Base-by-base conservation (phyloP, 1,140 invertebrate species). In the Drosophila tsacasi region DNA sequence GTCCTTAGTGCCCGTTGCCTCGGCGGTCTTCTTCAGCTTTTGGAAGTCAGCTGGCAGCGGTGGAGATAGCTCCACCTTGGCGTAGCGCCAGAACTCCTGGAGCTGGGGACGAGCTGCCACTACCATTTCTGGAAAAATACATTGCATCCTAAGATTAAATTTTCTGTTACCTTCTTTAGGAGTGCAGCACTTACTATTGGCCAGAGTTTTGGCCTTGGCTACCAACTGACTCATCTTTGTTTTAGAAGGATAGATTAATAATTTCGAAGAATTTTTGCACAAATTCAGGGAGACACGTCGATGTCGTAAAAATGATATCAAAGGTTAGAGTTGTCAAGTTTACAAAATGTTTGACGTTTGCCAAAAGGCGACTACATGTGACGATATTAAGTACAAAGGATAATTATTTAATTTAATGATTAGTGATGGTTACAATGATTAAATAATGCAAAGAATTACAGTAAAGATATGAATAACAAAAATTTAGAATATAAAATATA, bases 41-140 rank as follows among this genome's bases (percentile, higher is more conserved):
- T 97, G 95, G 78, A 99, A 95, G 79, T 99, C 98, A 46, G 94
- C 95, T 0, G 96, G 94, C 61, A 95, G 96, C 23, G 99, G 99
- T 57, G 99, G 99, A 17, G 95, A 94, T 64, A 99, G 92, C 94
- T 99, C 99, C 9, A 98, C 97, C 93, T 96, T 97, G 27, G 98
- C 98, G 93, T 99, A 99, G 83, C 96, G 97, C 92, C 96, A 89
- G 85, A 98, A 96, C 42, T 95, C 95, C 23, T 95, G 93, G 23
- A 98, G 94, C 80, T 95, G 95, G 1, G 98, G 97, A 64, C 94
- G 95, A 1, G 95, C 95, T 65, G 95, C 92, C 6, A 94, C 93
- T 44, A 96, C 25, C 2, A 95, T 74, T 82, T 90, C 96, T 97
- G 44, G 2, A 32, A 0, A 3, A 37, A 15, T 46, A 13, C 2